phyloP scores from a whole-genome alignment of 2,113 vertebrate species.

The Romanogobio albipinnatus region DNA sequence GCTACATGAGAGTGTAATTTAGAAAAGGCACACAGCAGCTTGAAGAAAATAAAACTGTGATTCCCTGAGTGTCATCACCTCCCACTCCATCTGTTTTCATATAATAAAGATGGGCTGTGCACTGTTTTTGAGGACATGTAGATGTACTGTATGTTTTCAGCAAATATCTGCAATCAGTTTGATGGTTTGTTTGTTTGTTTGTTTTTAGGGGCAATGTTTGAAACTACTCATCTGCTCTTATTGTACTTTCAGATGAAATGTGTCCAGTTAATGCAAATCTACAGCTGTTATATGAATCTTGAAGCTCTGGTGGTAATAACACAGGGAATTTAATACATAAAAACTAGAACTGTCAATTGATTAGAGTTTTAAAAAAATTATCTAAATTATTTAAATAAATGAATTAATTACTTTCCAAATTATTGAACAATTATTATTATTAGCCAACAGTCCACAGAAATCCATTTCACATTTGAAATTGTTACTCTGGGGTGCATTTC shows the following conservation, averaged over 20 bases:
- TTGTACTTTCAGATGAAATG: not conserved
- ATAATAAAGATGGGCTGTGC: conserved; percentile 64
- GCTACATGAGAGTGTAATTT: conserved; percentile 13
- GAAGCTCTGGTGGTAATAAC: too few species aligned
- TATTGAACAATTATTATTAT: too few species aligned
- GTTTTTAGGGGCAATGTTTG: not conserved
- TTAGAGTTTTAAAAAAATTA: too few species aligned
- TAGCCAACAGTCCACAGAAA: too few species aligned
- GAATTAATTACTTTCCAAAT: too few species aligned
- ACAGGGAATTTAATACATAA: too few species aligned
- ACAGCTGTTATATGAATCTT: not conserved
- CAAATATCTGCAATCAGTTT: not conserved
- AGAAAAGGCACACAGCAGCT: conserved; percentile 46
- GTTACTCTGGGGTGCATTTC: too few species aligned
- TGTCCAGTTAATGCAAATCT: conserved; percentile 8
- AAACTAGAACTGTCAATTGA: too few species aligned
- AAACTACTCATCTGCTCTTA: conserved; percentile 14
- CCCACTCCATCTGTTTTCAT: conserved; percentile 65
- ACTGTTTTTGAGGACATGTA: conserved; percentile 69
- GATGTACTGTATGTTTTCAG: conserved; percentile 46
- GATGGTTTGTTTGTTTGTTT: conserved; percentile 28
- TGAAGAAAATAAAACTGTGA: conserved; percentile 69
- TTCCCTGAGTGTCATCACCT: conserved; percentile 66
- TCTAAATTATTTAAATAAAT: too few species aligned
- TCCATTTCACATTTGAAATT: too few species aligned